phyloP scores from a whole-genome alignment of 1,140 invertebrate species.

The Conus betulinus region DNA sequence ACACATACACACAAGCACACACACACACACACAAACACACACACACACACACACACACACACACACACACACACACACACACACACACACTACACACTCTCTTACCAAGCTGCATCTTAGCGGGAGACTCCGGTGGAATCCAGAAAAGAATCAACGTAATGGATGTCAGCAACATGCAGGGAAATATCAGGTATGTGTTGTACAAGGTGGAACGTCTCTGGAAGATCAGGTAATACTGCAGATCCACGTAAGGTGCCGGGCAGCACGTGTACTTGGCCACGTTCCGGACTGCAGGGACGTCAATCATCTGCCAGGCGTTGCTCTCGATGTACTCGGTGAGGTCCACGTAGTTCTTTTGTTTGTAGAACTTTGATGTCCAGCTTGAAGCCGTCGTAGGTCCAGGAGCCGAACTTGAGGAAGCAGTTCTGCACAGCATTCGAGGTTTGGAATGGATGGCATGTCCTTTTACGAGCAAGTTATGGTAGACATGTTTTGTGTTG shows the following conservation, averaged over 20 bases:
- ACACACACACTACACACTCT: neutral
- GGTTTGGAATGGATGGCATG: no score
- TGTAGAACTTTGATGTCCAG: constrained; percentile 76
- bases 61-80: neutral
- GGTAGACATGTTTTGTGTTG: no score
- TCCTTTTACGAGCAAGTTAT: no score
- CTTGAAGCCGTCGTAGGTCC: constrained; percentile 71
- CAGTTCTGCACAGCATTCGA: constrained; percentile 47
- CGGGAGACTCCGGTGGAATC: constrained; percentile 75
- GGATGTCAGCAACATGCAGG: constrained; percentile 72
- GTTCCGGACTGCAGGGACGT: constrained; percentile 56
- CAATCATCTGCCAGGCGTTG: constrained; percentile 72
- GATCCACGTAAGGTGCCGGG: constrained; percentile 66
- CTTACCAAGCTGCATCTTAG: constrained; percentile 75
- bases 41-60: neutral
- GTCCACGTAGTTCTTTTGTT: constrained; percentile 54
- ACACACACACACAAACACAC: neutral
- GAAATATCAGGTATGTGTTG: constrained; percentile 74
- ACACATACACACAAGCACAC: no score
- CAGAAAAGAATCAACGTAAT: constrained; percentile 75
- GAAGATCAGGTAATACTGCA: constrained; percentile 69
- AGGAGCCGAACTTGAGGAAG: constrained; percentile 71
- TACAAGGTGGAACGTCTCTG: constrained; percentile 70
- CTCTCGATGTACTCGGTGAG: constrained; percentile 70
- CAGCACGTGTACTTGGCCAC: constrained; percentile 66